A percentile compares a stretch with the other conserved stretches of the same genome.
Conservation (phyloP, 2,113 vertebrate genomes). For the Siphamia tubifer region DNA sequence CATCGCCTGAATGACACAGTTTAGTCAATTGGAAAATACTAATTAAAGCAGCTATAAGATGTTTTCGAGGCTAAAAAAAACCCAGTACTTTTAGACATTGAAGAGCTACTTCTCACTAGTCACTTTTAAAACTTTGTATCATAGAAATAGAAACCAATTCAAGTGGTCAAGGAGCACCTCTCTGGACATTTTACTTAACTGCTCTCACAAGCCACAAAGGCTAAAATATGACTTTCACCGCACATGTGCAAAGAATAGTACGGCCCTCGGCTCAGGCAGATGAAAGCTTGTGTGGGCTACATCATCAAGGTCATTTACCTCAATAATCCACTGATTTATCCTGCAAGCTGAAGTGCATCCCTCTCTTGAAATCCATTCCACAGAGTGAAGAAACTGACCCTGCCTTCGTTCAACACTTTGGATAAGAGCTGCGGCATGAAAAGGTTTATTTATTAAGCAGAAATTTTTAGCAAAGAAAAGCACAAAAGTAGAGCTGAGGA, state of each 20-base stretch:
- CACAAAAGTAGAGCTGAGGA: not conserved
- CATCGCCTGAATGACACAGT: too few relatives aligned
- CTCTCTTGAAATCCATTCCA: conserved; percentile 26
- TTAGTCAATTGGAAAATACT: too few relatives aligned
- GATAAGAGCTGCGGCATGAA: not conserved
- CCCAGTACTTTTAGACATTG: not conserved
- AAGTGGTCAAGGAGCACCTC: conserved; percentile 13
- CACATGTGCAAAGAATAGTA: not conserved
- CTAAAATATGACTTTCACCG: conserved; percentile 27
- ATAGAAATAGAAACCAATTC: conserved; percentile 21
- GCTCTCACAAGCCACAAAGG: not conserved
- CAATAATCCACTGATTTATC: conserved; percentile 29
- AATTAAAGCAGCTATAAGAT: too few relatives aligned
- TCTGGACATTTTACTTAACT: conserved; percentile 4
- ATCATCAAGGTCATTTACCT: conserved; percentile 39
- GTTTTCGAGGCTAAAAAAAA: not conserved
- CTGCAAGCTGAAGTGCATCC: conserved; percentile 1
- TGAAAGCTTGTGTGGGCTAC: conserved; percentile 28
- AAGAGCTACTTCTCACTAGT: not conserved
- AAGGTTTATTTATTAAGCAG: not conserved
- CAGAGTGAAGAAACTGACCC: conserved; percentile 1
- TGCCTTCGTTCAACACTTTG: conserved; percentile 6
- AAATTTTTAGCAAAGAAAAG: not conserved
- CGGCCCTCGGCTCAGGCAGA: conserved; percentile 13
- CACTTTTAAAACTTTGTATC: conserved; percentile 20